These are phyloP conservation scores for Gambelia wislizenii DNA, from an alignment of 2,797 vertebrate genomes.

Conservation along the genomic window DNA sequence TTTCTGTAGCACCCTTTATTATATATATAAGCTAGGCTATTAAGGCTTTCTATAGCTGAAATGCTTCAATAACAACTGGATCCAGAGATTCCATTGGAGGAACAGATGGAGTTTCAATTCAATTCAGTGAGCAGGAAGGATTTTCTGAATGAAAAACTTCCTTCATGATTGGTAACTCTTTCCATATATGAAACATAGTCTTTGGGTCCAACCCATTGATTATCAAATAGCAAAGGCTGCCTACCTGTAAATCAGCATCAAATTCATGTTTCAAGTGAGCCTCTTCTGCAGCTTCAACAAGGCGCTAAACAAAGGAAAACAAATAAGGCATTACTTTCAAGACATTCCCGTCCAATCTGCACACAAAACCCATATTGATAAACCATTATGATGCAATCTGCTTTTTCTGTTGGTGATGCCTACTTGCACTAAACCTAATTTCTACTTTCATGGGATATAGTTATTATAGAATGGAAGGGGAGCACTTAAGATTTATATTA, in stretches of 20 bases:
- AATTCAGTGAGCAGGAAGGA: not conserved
- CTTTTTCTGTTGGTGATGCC: not conserved
- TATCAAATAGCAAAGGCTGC: slow-evolving; percentile 21
- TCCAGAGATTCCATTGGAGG: not conserved
- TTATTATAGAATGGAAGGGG: not conserved
- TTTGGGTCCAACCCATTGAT: no score
- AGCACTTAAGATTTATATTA: not conserved
- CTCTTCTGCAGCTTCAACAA: slow-evolving; percentile 96
- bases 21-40: no score
- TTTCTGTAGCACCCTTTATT: slow-evolving; percentile 3
- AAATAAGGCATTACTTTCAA: not conserved
- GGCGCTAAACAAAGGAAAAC: slow-evolving; percentile 80
- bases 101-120: not conserved
- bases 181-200: not conserved
- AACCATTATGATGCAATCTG: not conserved
- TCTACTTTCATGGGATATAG: not conserved
- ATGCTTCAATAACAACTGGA: not conserved
- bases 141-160: not conserved
- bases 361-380: not conserved
- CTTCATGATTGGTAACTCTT: not conserved
- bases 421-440: not conserved
- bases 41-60: no score
- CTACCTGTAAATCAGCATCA: slow-evolving; percentile 96
- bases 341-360: not conserved
- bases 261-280: slow-evolving; percentile 96